Base-by-base conservation (phyloP, 2,888 invertebrate genomes). In the Sclerodermus sp. region DNA sequence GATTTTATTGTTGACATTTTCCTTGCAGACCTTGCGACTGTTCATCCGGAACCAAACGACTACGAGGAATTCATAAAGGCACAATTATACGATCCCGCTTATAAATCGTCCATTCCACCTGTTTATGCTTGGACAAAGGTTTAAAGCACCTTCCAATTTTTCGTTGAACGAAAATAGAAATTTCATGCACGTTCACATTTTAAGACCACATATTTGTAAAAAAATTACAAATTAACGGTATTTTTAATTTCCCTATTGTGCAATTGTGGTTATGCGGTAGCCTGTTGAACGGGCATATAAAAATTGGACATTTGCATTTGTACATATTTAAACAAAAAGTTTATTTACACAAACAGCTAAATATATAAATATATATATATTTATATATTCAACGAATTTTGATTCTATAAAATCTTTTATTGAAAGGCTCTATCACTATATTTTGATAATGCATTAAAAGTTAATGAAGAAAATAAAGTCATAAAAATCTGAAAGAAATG, bases 1-100 rank as follows among this genome's bases (percentile, higher is more conserved):
- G 23, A 8, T 5, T 23, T 23, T 8, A 23, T 23, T 23, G 8
- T 23, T 42, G 3, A 36, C 16, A 34, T 29, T 14, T 12, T 45
- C 31, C 12, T 17, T 46, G 5, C 16, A 91, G 91, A 85, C 40
- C 82, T 88, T 62, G 93, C 92, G 38, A 86, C 88, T n/a, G 85
- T 91, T 9, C 82, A 81, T 67, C 93, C 93, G 1, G 85, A 90
- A 76, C 93, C 93, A 0, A 70, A 82, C 46, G 84, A 92, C 77
- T 85, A 85, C 70, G 82, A 85, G 66, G 83, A 81, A 55, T 93
- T 89, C 74, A 85, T 93, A 66, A 86, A 86, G 71, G 87, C 88
- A 29, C 91, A 92, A 79, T 86, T 90, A 82, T 93, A 92, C 79
- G 87, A 90, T 74, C 83, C 86, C 55, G 80, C 79, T 42, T 93